Conservation (phyloP, 2,113 vertebrate species). For the Syngnathus scovelli region DNA sequence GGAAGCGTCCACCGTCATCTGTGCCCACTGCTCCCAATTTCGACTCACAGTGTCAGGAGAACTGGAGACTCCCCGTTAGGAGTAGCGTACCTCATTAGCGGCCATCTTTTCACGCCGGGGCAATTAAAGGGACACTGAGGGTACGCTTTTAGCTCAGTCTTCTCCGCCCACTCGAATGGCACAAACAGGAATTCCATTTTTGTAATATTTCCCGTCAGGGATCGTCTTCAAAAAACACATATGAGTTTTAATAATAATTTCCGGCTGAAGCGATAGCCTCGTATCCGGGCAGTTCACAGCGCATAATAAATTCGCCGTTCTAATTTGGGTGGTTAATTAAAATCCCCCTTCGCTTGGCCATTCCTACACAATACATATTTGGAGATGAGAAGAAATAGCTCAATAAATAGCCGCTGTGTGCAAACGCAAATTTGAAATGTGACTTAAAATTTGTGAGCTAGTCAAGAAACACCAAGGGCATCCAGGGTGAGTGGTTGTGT, state of each 20-base stretch:
- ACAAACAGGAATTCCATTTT: constrained; percentile 15
- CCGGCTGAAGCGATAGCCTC: background rate
- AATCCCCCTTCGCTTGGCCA: background rate
- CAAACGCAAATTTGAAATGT: background rate
- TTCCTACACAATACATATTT: background rate
- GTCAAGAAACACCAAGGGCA: background rate
- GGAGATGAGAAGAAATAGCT: background rate
- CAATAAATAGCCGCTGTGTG: background rate
- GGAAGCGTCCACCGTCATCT: background rate
- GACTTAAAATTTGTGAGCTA: background rate
- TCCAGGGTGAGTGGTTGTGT: no score
- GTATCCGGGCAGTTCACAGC: background rate
- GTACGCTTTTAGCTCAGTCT: constrained; percentile 15
- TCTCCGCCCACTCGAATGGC: constrained; percentile 15
- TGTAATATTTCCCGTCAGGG: background rate
- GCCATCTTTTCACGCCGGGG: constrained; percentile 14
- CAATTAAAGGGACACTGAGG: constrained; percentile 32
- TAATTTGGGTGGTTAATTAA: background rate
- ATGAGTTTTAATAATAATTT: background rate
- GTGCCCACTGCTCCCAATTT: background rate
- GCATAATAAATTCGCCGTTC: background rate
- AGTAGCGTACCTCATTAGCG: constrained; percentile 30
- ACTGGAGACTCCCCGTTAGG: constrained; percentile 20
- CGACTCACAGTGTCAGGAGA: constrained; percentile 3
- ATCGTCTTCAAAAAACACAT: background rate